Evolutionary conservation across 2,113 vertebrate species (phyloP).

Genomic region (Hemichromis elongatus): DNA sequence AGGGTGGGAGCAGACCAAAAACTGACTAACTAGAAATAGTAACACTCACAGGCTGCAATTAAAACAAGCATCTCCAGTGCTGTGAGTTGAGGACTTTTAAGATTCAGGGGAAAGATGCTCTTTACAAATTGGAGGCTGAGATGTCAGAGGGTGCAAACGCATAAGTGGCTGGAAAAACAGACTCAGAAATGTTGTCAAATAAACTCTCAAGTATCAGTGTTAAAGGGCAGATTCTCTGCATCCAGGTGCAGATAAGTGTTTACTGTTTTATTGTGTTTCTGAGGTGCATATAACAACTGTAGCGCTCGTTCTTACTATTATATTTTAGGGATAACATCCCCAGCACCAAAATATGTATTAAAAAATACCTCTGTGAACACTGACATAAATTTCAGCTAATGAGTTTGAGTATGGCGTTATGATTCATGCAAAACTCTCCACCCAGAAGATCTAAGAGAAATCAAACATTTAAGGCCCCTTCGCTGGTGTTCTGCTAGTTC

Average conservation of each 20-base stretch:
- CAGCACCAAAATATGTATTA: not conserved
- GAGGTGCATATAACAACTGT: not conserved
- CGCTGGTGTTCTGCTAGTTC: not conserved
- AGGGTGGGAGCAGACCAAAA: constrained; percentile 41
- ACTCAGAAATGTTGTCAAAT: constrained; percentile 20
- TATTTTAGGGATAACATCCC: not conserved
- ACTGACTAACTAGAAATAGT: constrained; percentile 46
- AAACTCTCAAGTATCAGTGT: not conserved
- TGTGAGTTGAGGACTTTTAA: constrained; percentile 28
- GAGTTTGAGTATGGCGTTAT: not conserved
- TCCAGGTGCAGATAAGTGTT: not conserved
- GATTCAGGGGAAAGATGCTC: constrained; percentile 19
- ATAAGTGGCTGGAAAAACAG: not conserved
- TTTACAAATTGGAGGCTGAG: constrained; percentile 5
- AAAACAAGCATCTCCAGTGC: constrained; percentile 42
- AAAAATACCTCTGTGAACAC: not conserved
- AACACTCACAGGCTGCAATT: constrained; percentile 59
- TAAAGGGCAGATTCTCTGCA: not conserved
- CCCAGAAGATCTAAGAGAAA: not conserved
- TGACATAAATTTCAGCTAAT: not conserved
- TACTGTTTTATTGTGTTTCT: not conserved
- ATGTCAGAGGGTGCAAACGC: not conserved
- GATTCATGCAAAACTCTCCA: not conserved
- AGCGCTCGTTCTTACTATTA: not conserved
- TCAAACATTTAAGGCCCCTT: not conserved